Evolutionary conservation across 1,140 invertebrate species (phyloP).

Genomic region (Camponotus floridanus): DNA sequence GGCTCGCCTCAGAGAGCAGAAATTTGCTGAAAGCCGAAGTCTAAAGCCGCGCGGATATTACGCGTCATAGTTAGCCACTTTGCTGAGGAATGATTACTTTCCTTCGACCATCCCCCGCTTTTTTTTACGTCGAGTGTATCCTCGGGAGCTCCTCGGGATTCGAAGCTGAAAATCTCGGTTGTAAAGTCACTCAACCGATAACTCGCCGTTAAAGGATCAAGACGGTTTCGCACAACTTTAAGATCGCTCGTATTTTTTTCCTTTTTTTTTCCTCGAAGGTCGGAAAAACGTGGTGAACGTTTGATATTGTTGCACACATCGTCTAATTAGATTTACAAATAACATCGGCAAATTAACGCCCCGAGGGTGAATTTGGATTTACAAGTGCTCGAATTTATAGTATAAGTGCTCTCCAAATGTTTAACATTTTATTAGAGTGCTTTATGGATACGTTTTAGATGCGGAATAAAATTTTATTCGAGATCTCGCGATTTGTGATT

Average conservation of each 20-base stretch:
- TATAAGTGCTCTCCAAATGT: not conserved
- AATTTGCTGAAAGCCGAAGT: slow-evolving; percentile 43
- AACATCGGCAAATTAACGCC: no score
- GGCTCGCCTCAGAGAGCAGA: not conserved
- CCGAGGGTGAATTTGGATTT: no score
- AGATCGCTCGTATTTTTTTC: not conserved
- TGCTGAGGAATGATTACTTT: slow-evolving; percentile 35
- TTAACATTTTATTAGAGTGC: not conserved
- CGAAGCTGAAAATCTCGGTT: slow-evolving; percentile 7
- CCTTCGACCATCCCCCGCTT: not conserved
- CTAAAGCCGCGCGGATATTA: slow-evolving; percentile 42
- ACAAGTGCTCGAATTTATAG: not conserved
- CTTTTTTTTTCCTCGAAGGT: not conserved
- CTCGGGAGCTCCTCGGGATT: not conserved
- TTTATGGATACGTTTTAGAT: not conserved
- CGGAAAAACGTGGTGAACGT: no score
- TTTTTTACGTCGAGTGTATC: slow-evolving; percentile 18
- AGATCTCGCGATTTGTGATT: not conserved
- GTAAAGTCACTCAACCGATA: slow-evolving; percentile 33
- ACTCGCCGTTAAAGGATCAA: not conserved
- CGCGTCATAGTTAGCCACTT: slow-evolving; percentile 43
- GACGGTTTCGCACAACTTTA: not conserved
- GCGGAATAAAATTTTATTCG: not conserved
- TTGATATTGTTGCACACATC: no score
- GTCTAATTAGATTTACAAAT: no score